These are phyloP conservation scores for Sebastes aleutianus DNA, from an alignment of 2,797 vertebrate species.

Conservation along the genomic window DNA sequence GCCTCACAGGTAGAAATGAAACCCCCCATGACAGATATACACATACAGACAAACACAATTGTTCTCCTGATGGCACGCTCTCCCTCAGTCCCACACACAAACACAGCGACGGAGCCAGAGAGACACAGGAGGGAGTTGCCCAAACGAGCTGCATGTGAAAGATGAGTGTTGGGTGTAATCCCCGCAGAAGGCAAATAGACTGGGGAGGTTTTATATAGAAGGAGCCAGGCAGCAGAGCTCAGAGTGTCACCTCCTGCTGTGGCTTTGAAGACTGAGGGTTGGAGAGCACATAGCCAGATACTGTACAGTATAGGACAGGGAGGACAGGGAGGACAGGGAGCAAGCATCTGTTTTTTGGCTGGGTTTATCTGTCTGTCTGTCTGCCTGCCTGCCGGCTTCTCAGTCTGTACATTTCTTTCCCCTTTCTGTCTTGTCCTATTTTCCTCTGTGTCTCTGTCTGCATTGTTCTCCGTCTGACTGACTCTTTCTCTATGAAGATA, in stretches of 20 bases:
- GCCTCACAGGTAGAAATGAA: constrained; percentile 50
- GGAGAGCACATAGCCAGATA: constrained; percentile 55
- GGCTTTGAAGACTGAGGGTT: constrained; percentile 62
- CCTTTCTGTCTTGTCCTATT: constrained; percentile 66
- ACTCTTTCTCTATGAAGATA: constrained; percentile 53
- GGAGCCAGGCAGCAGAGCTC: constrained; percentile 48
- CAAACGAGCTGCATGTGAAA: constrained; percentile 62
- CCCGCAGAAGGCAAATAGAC: constrained; percentile 71
- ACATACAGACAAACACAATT: constrained; percentile 46
- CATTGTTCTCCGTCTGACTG: constrained; percentile 61
- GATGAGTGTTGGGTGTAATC: constrained; percentile 68
- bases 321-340: constrained; percentile 33
- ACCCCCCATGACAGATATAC: constrained; percentile 38
- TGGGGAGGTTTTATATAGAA: constrained; percentile 57
- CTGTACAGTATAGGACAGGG: neutral
- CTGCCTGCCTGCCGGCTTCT: constrained; percentile 41
- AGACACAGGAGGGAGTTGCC: constrained; percentile 60
- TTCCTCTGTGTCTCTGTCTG: constrained; percentile 43
- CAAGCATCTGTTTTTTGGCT: constrained; percentile 41
- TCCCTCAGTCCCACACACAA: constrained; percentile 5
- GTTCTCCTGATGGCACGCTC: constrained; percentile 45
- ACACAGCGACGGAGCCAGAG: constrained; percentile 31
- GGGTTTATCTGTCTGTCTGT: constrained; percentile 56
- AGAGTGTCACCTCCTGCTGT: constrained; percentile 61
- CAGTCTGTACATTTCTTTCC: constrained; percentile 28